phyloP scores from a whole-genome alignment of 2,797 vertebrate species.

The Acomys russatus region DNA sequence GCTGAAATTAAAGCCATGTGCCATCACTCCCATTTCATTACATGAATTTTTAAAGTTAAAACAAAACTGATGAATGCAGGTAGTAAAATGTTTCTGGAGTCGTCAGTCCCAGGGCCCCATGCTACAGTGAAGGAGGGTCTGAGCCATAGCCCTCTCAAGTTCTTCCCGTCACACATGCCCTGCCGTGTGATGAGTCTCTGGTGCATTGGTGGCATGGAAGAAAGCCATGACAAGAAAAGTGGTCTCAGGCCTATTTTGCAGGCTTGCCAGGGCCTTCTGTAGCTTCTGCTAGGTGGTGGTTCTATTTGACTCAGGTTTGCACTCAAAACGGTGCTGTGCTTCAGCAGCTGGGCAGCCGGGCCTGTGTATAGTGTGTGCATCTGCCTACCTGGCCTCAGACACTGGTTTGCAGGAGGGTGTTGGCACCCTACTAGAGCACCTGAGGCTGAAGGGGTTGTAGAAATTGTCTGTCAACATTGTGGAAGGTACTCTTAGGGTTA shows the following conservation, averaged over 20 bases:
- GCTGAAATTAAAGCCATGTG: background rate
- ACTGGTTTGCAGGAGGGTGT: background rate
- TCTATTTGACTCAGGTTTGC: background rate
- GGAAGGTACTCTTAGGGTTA: slow-evolving; percentile 88
- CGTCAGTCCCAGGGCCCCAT: background rate
- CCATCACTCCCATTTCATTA: background rate
- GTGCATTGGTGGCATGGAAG: background rate
- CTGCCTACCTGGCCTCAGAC: background rate
- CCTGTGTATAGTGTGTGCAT: background rate
- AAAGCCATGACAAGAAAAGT: background rate
- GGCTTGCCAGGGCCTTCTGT: background rate
- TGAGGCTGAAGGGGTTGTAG: background rate
- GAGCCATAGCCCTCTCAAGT: background rate
- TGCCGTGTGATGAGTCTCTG: background rate
- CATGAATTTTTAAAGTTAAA: background rate
- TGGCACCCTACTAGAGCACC: background rate
- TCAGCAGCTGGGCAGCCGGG: background rate
- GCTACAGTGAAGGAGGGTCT: background rate
- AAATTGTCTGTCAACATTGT: background rate
- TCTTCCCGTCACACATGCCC: background rate
- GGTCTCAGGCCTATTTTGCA: background rate
- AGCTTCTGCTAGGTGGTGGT: background rate
- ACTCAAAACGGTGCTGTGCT: background rate
- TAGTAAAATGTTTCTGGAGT: slow-evolving; percentile 32
- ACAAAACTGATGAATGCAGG: background rate